Base-by-base conservation (phyloP, 2,888 invertebrate species). In the Hemistola chrysoprasaria region DNA sequence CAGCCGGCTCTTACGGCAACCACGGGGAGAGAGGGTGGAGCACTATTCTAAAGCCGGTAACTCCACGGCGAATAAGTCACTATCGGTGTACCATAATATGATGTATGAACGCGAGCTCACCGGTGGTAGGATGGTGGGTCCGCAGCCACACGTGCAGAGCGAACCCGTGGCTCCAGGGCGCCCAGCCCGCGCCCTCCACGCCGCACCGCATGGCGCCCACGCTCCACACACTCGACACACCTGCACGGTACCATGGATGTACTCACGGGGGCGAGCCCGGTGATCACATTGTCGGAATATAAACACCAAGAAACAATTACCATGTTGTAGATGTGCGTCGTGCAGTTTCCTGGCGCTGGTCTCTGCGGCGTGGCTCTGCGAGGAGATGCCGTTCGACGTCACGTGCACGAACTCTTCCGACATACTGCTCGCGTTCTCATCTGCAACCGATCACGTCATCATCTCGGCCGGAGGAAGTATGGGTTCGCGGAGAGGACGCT, bases 91-190 rank as follows among this genome's bases (percentile, higher is more conserved):
- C n/a, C n/a, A n/a, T n/a, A n/a, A n/a, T n/a, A n/a, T n/a, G n/a
- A n/a, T n/a, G n/a, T n/a, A n/a, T n/a, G n/a, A n/a, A n/a, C n/a
- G n/a, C n/a, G n/a, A n/a, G n/a, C n/a, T n/a, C n/a, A n/a, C n/a
- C n/a, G n/a, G 1, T 39, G 16, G 3, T 2, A 16, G 16, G 2
- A 4, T 16, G 16, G 16, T 16, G 3, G 16, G 2, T 2, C 16
- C 16, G 52, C 52, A 92, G 62, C 92, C 92, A 92, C 62, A 90
- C 65, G 1, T 85, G 78, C 20, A 87, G 71, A 2, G 91, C 90
- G 71, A 91, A 92, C n/a, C 93, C 93, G 27, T 86, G 84, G 50
- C 88, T 63, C 92, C 92, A 92, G 43, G 92, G 86, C 45, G 91
- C 90, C 93, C 93, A 93, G 50, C 88, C 90, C 53, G 88, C 79